Conservation (phyloP, 2,797 vertebrate species). For the Gymnoscopelus microlampas region DNA sequence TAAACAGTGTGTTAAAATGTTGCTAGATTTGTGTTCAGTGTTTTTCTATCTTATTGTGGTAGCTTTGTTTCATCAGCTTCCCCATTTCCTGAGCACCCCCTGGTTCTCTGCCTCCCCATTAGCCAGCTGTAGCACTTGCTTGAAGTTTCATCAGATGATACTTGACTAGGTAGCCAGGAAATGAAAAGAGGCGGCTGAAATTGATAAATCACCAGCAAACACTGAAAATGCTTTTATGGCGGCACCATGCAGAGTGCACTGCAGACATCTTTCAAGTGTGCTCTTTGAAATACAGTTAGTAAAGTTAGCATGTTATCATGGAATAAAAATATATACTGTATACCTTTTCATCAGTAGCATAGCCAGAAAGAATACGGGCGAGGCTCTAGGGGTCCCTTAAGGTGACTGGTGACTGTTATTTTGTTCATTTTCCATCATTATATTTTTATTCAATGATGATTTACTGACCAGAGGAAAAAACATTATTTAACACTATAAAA, state of each 20-base stretch:
- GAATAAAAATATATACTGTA: no score
- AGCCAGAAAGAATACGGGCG: no score
- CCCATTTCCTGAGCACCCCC: slow-evolving; percentile 31
- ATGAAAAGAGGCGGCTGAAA: slow-evolving; percentile 42
- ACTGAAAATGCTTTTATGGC: slow-evolving; percentile 11
- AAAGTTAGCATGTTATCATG: no score
- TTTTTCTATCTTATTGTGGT: slow-evolving; percentile 7
- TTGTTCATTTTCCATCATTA: no score
- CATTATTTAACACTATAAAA: no score
- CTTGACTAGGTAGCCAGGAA: slow-evolving; percentile 46
- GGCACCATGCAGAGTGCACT: slow-evolving; percentile 6
- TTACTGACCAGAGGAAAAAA: no score
- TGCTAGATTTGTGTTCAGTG: slow-evolving; percentile 16
- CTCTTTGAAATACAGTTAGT: no score
- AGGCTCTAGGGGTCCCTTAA: no score
- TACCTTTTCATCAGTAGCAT: no score
- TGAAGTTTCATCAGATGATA: slow-evolving; percentile 57
- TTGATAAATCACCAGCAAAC: slow-evolving; percentile 31
- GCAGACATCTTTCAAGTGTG: slow-evolving; percentile 4
- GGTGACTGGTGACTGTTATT: no score
- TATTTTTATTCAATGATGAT: no score
- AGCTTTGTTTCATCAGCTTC: slow-evolving; percentile 22
- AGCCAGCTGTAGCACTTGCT: slow-evolving; percentile 47
- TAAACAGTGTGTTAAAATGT: slow-evolving; percentile 57
- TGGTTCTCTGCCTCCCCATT: slow-evolving; percentile 26